Evolutionary conservation across 2,888 invertebrate species (phyloP).

Genomic region (Epiblema foenella): DNA sequence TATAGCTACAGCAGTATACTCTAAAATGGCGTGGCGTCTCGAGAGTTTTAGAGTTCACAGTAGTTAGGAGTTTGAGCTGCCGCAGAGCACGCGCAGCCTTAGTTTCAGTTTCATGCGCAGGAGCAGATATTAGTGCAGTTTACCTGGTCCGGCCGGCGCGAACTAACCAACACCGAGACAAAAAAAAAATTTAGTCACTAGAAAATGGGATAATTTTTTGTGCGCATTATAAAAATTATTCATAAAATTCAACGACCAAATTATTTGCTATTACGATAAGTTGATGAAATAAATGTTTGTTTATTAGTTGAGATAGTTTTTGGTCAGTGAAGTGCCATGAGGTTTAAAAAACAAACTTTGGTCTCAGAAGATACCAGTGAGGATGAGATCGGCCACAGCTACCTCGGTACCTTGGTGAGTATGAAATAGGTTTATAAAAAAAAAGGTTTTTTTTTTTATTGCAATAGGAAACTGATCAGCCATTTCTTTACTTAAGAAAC

Average conservation of each 20-base stretch:
- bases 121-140: constrained; percentile 48
- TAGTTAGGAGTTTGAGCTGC: background rate
- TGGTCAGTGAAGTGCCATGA: constrained; percentile 58
- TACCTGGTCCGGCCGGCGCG: constrained; percentile 58
- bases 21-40: background rate
- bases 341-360: constrained; percentile 64
- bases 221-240: background rate
- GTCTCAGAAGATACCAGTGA: constrained; percentile 80
- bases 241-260: background rate
- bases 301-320: constrained; percentile 26
- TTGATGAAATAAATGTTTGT: constrained; percentile 15
- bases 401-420: constrained; percentile 80
- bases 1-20: background rate
- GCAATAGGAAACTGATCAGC: too few species aligned
- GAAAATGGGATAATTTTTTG: constrained; percentile 5
- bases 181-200: background rate
- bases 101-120: constrained; percentile 48
- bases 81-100: constrained; percentile 41
- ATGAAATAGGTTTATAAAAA: background rate
- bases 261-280: background rate
- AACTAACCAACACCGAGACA: constrained; percentile 16
- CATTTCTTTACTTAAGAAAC: too few species aligned
- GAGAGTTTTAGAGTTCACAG: background rate
- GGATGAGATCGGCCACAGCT: constrained; percentile 80
- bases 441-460: background rate